phyloP scores from a whole-genome alignment of 2,797 vertebrate species.

The Pogonophryne albipinna region DNA sequence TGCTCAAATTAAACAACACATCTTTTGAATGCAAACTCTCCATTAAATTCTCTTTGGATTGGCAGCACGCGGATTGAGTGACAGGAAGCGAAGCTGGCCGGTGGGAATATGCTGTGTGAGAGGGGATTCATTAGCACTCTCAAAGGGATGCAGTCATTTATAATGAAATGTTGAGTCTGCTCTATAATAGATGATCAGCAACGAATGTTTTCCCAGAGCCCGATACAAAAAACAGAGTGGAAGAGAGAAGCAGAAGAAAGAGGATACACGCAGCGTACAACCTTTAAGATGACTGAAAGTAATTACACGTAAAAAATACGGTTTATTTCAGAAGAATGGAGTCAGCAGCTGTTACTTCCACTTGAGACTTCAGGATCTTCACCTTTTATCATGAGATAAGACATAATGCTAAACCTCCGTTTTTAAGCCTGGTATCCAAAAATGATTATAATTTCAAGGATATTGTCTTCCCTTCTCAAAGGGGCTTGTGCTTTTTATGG shows the following conservation, averaged over 20 bases:
- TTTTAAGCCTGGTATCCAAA: too few species aligned
- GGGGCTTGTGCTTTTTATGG: too few species aligned
- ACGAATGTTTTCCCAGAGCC: slow-evolving; percentile 73
- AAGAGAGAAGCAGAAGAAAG: neutral
- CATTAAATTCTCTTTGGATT: slow-evolving; percentile 8
- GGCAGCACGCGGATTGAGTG: slow-evolving; percentile 35
- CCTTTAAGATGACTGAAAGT: slow-evolving; percentile 4
- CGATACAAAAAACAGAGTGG: slow-evolving; percentile 60
- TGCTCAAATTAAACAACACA: neutral
- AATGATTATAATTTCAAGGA: too few species aligned
- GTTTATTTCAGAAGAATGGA: neutral
- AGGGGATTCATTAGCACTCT: slow-evolving; percentile 79
- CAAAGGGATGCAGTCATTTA: slow-evolving; percentile 78
- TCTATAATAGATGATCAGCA: slow-evolving; percentile 81
- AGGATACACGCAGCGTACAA: neutral
- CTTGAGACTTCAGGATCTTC: neutral
- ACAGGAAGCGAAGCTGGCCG: slow-evolving; percentile 57
- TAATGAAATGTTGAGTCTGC: slow-evolving; percentile 79
- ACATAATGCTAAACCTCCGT: neutral
- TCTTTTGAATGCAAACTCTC: neutral
- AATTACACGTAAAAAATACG: neutral
- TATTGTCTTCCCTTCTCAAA: too few species aligned
- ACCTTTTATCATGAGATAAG: neutral
- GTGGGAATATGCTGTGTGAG: slow-evolving; percentile 57
- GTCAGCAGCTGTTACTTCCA: neutral